Base-by-base conservation (phyloP, 2,113 vertebrate genomes). In the Phrynosoma blainvillii region DNA sequence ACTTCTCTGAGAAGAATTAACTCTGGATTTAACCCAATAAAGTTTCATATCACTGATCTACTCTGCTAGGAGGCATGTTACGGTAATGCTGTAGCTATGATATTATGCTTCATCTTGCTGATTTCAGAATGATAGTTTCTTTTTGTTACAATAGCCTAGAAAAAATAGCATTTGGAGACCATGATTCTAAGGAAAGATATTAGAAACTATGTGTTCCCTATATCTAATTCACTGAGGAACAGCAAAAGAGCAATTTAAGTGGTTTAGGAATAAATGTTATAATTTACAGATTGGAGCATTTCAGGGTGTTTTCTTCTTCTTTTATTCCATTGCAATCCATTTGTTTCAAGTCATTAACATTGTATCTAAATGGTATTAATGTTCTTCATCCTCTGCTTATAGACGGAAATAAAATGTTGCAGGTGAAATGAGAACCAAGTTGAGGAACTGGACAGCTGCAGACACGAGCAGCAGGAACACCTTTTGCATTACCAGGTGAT, bases 401-500 rank as follows among this genome's bases (percentile, higher is more conserved):
- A 32, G n/a, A 3, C 13, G 54, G 84, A 90, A 89, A 65, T 65
- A 79, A 89, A 88, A 86, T 36, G 42, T 27, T 66, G 30, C 79
- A 82, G 71, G 71, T 87, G 86, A 87, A 78, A 54, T 25, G 8
- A 76, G 10, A 76, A 82, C 30, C 25, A n/a, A 30, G 71, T 36
- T 74, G 52, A 66, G 76, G 74, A 82, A 77, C 73, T 78, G 14
- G 54, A 62, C 83, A 88, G 86, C 78, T 81, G 54, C 81, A 90
- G 92, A 90, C 83, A 88, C 16, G 65, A 88, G 90, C 88, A 82
- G 81, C 86, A 78, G 80, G 81, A 89, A 92, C 52, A 62, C 82
- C 83, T 80, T 82, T 47, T 59, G 47, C 66, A 65, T 71, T 75
- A 83, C 85, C 79, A 70, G 62, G 80, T 30, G 76, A 88, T 84